phyloP scores from a whole-genome alignment of 2,797 vertebrate genomes.

The Rhynchotus rufescens region DNA sequence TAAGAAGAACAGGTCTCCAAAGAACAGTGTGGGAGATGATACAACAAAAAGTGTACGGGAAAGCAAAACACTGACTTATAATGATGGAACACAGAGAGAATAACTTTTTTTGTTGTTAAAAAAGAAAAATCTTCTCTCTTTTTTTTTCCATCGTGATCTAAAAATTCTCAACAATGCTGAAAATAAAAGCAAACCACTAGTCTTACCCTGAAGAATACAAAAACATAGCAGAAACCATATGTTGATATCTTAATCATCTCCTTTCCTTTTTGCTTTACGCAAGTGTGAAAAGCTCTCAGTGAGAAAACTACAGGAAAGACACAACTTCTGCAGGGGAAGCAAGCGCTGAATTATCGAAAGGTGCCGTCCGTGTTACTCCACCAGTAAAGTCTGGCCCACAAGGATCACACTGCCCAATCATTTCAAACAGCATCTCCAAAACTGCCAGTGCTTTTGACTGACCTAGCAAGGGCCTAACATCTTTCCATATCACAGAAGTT shows the following conservation, averaged over 20 bases:
- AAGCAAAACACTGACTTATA: background rate
- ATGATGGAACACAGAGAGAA: background rate
- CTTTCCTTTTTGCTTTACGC: background rate
- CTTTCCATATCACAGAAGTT: background rate
- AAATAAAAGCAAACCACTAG: background rate
- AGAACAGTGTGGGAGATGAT: background rate
- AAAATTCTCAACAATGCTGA: background rate
- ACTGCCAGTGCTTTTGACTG: background rate
- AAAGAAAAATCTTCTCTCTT: no score
- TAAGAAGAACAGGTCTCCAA: background rate
- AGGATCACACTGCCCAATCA: rapidly evolving
- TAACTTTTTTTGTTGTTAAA: no score
- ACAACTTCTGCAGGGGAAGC: background rate
- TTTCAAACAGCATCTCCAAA: background rate
- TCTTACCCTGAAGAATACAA: background rate
- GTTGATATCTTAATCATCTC: background rate
- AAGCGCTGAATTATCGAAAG: background rate
- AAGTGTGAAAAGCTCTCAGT: background rate
- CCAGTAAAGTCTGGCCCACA: background rate
- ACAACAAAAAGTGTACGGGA: background rate
- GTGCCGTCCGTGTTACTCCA: background rate
- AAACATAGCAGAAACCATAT: background rate
- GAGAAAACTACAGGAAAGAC: background rate
- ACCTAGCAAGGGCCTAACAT: background rate
- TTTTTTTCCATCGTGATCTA: background rate